phyloP scores from a whole-genome alignment of 2,888 invertebrate species.

The Drosophila aldrichi region DNA sequence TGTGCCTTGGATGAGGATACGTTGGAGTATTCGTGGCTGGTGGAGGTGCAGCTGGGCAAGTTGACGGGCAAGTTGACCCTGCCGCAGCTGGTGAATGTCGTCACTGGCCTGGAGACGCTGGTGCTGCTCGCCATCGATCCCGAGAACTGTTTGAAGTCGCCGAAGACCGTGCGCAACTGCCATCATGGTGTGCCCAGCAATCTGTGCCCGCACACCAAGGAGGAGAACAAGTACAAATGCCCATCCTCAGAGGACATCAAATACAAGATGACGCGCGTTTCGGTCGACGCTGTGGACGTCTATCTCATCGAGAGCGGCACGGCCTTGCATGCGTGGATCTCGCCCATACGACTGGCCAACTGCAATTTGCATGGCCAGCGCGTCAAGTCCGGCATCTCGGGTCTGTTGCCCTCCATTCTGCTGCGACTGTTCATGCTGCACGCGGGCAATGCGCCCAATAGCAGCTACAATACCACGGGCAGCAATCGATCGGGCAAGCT shows the following conservation, averaged over 20 bases:
- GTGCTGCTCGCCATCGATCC: slow-evolving; percentile 93
- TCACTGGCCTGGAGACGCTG: slow-evolving; percentile 95
- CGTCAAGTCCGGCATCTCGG: slow-evolving; percentile 95
- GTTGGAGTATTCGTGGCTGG: slow-evolving; percentile 98
- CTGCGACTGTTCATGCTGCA: slow-evolving; percentile 89
- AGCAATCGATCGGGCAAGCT: slow-evolving; percentile 85
- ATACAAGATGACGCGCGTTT: slow-evolving; percentile 95
- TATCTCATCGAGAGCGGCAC: slow-evolving; percentile 96
- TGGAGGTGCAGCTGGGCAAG: slow-evolving; percentile 97
- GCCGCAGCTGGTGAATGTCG: slow-evolving; percentile 94
- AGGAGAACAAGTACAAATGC: slow-evolving; percentile 90
- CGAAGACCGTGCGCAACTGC: slow-evolving; percentile 91
- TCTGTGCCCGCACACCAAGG: slow-evolving; percentile 89
- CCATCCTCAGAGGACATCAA: slow-evolving; percentile 94
- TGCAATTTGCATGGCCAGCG: slow-evolving; percentile 98
- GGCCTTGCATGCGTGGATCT: slow-evolving; percentile 94
- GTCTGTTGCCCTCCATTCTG: slow-evolving; percentile 91
- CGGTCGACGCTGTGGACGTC: slow-evolving; percentile 95
- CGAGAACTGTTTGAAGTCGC: slow-evolving; percentile 95
- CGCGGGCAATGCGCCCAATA: slow-evolving; percentile 84
- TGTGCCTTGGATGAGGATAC: slow-evolving; percentile 96
- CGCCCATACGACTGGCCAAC: slow-evolving; percentile 94
- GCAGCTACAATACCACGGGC: slow-evolving; percentile 88
- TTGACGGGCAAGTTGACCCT: slow-evolving; percentile 95
- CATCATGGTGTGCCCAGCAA: slow-evolving; percentile 91